Percentiles rank a stretch among this genome's conserved stretches.
These are phyloP conservation scores for Spodoptera picta DNA, from an alignment of 2,888 invertebrate genomes.

Conservation along the genomic window DNA sequence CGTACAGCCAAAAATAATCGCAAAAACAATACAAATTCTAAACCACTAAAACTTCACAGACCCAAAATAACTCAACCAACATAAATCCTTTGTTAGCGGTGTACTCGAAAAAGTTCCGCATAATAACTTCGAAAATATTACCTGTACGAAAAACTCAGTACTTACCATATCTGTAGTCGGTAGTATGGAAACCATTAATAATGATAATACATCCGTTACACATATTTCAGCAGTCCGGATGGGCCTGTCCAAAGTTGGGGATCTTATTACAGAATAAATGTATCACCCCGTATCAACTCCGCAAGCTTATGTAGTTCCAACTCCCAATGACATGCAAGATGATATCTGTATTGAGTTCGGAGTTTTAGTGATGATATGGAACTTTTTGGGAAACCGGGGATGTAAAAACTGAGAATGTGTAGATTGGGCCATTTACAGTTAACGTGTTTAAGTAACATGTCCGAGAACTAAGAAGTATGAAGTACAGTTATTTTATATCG, in stretches of 20 bases:
- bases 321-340: conserved; percentile 44
- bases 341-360: conserved; percentile 28
- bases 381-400: too few relatives aligned
- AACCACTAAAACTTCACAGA: conserved; percentile 26
- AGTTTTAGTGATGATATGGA: background rate
- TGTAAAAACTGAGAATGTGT: too few relatives aligned
- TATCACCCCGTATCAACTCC: conserved; percentile 53
- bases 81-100: conserved; percentile 44
- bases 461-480: too few relatives aligned
- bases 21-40: conserved; percentile 14
- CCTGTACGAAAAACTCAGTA: conserved; percentile 46
- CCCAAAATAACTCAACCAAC: conserved; percentile 34
- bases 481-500: too few relatives aligned
- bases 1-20: too few relatives aligned
- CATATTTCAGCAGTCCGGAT: conserved; percentile 59
- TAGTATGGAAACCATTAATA: conserved; percentile 59
- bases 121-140: conserved; percentile 43
- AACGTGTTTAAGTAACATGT: too few relatives aligned
- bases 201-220: conserved; percentile 54
- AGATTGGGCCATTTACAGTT: too few relatives aligned
- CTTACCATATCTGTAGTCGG: conserved; percentile 33
- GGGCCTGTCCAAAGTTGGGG: conserved; percentile 46
- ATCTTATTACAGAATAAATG: conserved; percentile 54
- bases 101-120: conserved; percentile 46
- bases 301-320: conserved; percentile 30